Evolutionary conservation across 2,113 vertebrate genomes (phyloP), one percentile per base, ranked within the genome.

Genomic region (Pachypanchax playfairii): DNA sequence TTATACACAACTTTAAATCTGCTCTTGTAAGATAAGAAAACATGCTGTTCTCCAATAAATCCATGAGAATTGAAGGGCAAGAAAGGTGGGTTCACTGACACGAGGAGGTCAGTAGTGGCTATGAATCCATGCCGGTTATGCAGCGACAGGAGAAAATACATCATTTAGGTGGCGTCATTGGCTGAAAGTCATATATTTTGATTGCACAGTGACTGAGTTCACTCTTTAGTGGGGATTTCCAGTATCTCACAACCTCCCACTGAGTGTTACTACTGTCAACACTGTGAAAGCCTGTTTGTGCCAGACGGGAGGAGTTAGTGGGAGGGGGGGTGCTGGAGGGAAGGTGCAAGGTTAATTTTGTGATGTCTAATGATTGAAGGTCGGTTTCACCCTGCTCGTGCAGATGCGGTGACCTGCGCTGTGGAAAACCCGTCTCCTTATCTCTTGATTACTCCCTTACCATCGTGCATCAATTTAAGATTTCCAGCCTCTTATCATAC

Each of bases 261-360:
- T 4, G 53, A 72, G 73, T 86, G 80, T 88, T 87, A 73, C 66
- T 65, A 85, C 77, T 84, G 88, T 87, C 77, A 88, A 86, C 83
- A 84, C 62, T 53, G 71, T 78, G 59, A 66, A 60, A 72, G 65
- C 38, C 61, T 60, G 75, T 82, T 88, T 83, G 78, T 71, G 55
- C 61, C 63, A 57, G 62, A 28, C 33, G n/a, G 44, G 29, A 67
- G 48, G 65, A 58, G 21, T 24, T 21, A 13, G 24, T 14, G 28
- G 46, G 31, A 38, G 65, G 50, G 24, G 31, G 12, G 33, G 28
- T 10, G 59, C 20, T 10, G 26, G 60, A 82, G 73, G 80, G 77
- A 85, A 89, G 87, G 81, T 91, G 87, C 70, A 62, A 64, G 72
- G 42, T 31, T 83, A 24, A 82, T 78, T 82, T 60, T 59, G 41